A percentile compares a stretch with the other conserved stretches of the same genome.
phyloP scores from a whole-genome alignment of 2,888 invertebrate species.

The Rambutsinella grinnellia region DNA sequence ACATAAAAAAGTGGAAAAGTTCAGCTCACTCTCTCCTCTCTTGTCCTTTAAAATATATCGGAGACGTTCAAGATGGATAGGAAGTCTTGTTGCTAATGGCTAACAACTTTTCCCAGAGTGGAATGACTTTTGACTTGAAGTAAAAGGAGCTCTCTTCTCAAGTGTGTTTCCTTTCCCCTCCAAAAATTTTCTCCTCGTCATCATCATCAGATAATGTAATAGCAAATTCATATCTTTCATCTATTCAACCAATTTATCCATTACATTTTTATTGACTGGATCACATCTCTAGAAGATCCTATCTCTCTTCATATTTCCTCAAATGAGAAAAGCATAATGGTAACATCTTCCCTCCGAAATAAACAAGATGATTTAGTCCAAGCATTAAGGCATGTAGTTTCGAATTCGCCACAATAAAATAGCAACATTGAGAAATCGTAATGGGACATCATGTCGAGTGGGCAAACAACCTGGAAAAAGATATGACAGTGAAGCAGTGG shows the following conservation, averaged over 20 bases:
- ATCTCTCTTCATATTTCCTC: not conserved
- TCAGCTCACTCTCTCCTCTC: not conserved
- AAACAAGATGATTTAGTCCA: not conserved
- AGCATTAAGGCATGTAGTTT: not conserved
- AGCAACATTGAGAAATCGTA: not conserved
- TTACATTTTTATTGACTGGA: not conserved
- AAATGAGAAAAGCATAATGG: not conserved
- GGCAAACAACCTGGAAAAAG: not conserved
- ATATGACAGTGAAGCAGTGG: not conserved
- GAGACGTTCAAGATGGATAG: not conserved
- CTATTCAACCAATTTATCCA: not conserved
- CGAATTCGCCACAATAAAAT: not conserved
- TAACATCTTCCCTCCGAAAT: not conserved
- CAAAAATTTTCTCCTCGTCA: not conserved
- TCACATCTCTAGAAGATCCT: not conserved
- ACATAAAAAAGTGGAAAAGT: conserved; percentile 29
- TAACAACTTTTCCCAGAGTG: not conserved
- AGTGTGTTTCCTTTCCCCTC: not conserved
- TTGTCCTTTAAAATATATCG: not conserved
- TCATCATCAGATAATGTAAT: not conserved
- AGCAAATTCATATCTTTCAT: not conserved
- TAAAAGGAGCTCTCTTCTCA: not conserved
- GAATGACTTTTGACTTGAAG: not conserved
- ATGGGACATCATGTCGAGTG: not conserved
- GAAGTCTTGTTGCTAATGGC: not conserved